Evolutionary conservation across 2,888 invertebrate genomes (phyloP), one percentile per base, ranked within the genome.

Genomic region (Homarus gammarus): DNA sequence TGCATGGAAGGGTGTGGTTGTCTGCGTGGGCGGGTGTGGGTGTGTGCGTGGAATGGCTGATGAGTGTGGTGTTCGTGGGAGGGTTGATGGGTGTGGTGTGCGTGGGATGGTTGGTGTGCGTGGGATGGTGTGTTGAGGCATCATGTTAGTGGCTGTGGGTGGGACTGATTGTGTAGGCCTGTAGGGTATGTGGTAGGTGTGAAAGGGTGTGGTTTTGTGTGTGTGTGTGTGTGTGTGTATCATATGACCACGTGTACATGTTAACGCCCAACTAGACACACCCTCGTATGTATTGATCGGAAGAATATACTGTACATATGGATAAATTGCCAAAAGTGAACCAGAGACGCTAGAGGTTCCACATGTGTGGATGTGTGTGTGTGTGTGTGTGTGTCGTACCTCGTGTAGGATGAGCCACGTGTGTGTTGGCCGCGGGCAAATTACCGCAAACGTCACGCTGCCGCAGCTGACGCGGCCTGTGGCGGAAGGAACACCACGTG

Each of bases 1-100:
- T 33, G 77, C 33, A 49, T 27, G 77, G 51, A 18, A 40, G 27
- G 51, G 77, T 31, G n/a, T n/a, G n/a, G n/a, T n/a, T 64, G 68
- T 33, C 64, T 38, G 81, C 33, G 78, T 18, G 79, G 27, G 79
- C 33, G 64, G 27, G 79, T 64, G 81, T 64, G 78, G 33, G 51
- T 56, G 78, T 51, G 77, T 33, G 77, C 33, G 77, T 27, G 77
- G 51, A 18, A 40, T 27, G 51, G 77, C 31, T 44, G 36, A 33
- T 22, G 44, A 44, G 77, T 31, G 49, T 18, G 51, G 77, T 22
- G 44, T 31, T 40, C 18, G 49, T 18, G 51, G 77, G 51, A 49
- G 51, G 77, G 51, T 40, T 49, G 77, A 44, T 44, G 68, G 5
- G 27, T n/a, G 70, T 2, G 36, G 70, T 27, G 36, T 15, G 36